Percentiles rank a stretch among this genome's conserved stretches.
Conservation (phyloP, 2,113 vertebrate genomes). For the Excalfactoria chinensis region DNA sequence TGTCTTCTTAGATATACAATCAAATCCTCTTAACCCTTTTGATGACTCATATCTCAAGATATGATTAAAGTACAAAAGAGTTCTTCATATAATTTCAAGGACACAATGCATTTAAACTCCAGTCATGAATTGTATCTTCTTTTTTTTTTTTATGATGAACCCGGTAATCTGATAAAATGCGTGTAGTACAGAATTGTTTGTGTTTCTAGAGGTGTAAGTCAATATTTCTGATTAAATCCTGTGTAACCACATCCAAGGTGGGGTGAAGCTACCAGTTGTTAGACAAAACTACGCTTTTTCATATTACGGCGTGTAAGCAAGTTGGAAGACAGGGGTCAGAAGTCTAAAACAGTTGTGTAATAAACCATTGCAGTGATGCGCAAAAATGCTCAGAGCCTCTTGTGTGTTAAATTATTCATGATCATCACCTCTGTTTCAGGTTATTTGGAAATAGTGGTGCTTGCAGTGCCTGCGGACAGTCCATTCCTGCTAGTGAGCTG, state of each 20-base stretch:
- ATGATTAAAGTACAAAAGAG: constrained; percentile 97
- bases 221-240: constrained; percentile 80
- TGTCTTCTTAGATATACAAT: constrained; percentile 97
- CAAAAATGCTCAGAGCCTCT: constrained; percentile 33
- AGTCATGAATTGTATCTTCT: constrained; percentile 85
- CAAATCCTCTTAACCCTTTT: constrained; percentile 98
- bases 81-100: constrained; percentile 91
- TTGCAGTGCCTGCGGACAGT: constrained; percentile 98
- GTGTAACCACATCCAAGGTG: constrained; percentile 55
- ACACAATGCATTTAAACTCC: constrained; percentile 87
- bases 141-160: constrained; percentile 78
- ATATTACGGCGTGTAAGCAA: constrained; percentile 32
- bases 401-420: constrained; percentile 55
- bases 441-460: constrained; percentile 99
- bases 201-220: constrained; percentile 82
- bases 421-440: constrained; percentile 81
- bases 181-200: constrained; percentile 83
- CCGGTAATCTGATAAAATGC: constrained; percentile 86
- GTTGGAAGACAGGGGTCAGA: not conserved
- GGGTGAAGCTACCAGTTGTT: constrained; percentile 68
- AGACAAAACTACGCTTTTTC: constrained; percentile 38
- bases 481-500: constrained; percentile 97
- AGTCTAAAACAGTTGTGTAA: constrained; percentile 33
- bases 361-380: constrained; percentile 48
- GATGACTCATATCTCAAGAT: constrained; percentile 98